Conservation (phyloP, 2,888 invertebrate species). For the Carterocephalus palaemon region DNA sequence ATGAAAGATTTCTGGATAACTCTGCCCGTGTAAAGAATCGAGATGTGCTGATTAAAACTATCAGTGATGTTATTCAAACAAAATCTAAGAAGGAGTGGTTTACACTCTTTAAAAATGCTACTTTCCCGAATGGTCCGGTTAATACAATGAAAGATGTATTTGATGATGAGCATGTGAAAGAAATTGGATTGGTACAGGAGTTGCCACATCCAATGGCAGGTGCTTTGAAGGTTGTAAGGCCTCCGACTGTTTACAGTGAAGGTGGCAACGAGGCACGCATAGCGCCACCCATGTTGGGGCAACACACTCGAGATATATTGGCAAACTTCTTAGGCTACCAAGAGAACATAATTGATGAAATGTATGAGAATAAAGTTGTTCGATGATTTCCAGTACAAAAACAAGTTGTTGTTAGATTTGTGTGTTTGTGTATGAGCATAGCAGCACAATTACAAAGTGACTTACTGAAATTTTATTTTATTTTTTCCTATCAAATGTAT, state of each 20-base stretch:
- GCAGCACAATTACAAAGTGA: neutral
- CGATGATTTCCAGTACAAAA: conserved; percentile 35
- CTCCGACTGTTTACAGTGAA: conserved; percentile 89
- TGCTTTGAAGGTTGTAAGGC: conserved; percentile 87
- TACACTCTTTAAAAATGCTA: conserved; percentile 82
- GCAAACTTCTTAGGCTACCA: conserved; percentile 82
- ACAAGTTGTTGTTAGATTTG: neutral
- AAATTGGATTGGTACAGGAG: conserved; percentile 85
- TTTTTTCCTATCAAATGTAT: neutral
- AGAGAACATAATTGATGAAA: conserved; percentile 77
- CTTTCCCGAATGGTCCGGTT: conserved; percentile 94
- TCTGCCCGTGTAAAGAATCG: conserved; percentile 87
- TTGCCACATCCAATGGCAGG: conserved; percentile 85
- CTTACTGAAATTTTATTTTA: neutral
- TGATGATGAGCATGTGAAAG: conserved; percentile 89
- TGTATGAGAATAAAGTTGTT: conserved; percentile 65
- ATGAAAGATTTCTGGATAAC: conserved; percentile 86
- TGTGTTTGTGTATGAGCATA: neutral
- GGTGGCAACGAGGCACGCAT: conserved; percentile 83
- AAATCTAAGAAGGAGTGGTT: conserved; percentile 88
- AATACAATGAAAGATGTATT: conserved; percentile 93
- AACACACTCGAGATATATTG: conserved; percentile 91
- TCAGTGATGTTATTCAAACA: conserved; percentile 77
- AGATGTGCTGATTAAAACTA: conserved; percentile 79
- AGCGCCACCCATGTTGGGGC: conserved; percentile 91